Evolutionary conservation across 2,797 vertebrate genomes (phyloP).

Genomic region (Hozukius guyotensis): DNA sequence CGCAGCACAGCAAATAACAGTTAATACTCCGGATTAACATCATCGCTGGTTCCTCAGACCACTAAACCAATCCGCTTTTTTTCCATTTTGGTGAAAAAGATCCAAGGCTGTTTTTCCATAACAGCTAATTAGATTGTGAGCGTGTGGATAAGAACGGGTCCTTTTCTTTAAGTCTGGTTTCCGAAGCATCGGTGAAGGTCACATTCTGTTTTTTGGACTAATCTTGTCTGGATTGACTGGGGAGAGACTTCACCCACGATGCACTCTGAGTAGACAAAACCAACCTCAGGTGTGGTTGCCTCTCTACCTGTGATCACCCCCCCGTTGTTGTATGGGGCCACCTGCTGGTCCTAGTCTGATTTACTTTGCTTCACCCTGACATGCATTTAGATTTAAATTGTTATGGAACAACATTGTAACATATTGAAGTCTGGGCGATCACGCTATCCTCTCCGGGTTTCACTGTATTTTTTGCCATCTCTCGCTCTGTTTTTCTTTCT

Average conservation of each 20-base stretch:
- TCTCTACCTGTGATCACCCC: slow-evolving; percentile 21
- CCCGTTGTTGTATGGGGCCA: slow-evolving; percentile 37
- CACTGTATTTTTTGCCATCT: slow-evolving; percentile 52
- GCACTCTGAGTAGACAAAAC: slow-evolving; percentile 3
- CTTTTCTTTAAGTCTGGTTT: neutral
- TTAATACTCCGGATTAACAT: slow-evolving; percentile 59
- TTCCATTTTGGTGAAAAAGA: slow-evolving; percentile 39
- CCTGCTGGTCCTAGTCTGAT: slow-evolving; percentile 51
- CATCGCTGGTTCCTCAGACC: slow-evolving; percentile 40
- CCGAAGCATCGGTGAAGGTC: neutral
- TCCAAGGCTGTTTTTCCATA: slow-evolving; percentile 16
- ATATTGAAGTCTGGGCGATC: slow-evolving; percentile 36
- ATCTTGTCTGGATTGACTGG: neutral
- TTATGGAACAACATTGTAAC: slow-evolving; percentile 16
- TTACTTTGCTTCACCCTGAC: neutral
- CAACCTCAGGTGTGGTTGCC: neutral
- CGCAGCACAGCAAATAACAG: slow-evolving; percentile 45
- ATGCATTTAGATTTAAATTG: neutral
- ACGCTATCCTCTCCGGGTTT: slow-evolving; percentile 31
- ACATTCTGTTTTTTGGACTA: neutral
- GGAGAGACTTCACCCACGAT: neutral
- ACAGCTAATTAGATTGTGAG: slow-evolving; percentile 9
- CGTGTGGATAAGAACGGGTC: neutral
- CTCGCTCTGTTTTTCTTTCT: slow-evolving; percentile 53
- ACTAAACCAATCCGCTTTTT: slow-evolving; percentile 50